Evolutionary conservation across 2,797 vertebrate genomes (phyloP).

Genomic region (Eulemur albifrons): DNA sequence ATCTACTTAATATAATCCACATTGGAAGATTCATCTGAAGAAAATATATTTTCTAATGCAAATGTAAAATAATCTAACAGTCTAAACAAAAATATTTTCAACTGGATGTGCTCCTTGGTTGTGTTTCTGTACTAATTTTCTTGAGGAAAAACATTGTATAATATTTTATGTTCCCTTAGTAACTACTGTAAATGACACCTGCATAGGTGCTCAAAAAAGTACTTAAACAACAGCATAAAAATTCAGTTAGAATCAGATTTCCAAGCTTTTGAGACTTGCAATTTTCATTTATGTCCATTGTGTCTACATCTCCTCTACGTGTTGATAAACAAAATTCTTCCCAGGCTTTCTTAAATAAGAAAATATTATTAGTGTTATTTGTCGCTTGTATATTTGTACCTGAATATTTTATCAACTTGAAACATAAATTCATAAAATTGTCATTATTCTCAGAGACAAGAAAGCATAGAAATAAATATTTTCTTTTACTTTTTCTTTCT

Average conservation of each 20-base stretch:
- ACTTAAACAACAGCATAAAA: not conserved
- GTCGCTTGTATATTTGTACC: conserved; percentile 28
- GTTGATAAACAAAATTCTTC: conserved; percentile 64
- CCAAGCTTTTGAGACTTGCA: not conserved
- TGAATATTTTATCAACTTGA: conserved; percentile 59
- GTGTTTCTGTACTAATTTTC: not conserved
- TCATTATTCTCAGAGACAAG: conserved; percentile 44
- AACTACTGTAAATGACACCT: not conserved
- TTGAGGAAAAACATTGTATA: not conserved
- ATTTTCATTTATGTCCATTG: conserved; percentile 44
- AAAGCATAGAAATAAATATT: conserved; percentile 77
- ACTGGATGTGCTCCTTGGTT: not conserved
- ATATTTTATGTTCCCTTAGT: not conserved
- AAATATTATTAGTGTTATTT: conserved; percentile 41
- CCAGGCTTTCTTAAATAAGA: conserved; percentile 55
- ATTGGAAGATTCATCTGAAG: conserved; percentile 9
- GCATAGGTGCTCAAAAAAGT: not conserved
- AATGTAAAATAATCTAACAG: not conserved
- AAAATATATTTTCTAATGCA: not conserved
- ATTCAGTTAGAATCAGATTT: conserved; percentile 3
- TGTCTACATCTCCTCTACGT: not conserved
- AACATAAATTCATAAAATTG: conserved; percentile 45
- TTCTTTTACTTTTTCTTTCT: conserved; percentile 50
- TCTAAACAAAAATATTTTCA: not conserved
- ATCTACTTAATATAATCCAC: not conserved